Percentiles rank a stretch among this genome's conserved stretches.
phyloP scores from a whole-genome alignment of 2,888 invertebrate species.

The Luperina testacea region DNA sequence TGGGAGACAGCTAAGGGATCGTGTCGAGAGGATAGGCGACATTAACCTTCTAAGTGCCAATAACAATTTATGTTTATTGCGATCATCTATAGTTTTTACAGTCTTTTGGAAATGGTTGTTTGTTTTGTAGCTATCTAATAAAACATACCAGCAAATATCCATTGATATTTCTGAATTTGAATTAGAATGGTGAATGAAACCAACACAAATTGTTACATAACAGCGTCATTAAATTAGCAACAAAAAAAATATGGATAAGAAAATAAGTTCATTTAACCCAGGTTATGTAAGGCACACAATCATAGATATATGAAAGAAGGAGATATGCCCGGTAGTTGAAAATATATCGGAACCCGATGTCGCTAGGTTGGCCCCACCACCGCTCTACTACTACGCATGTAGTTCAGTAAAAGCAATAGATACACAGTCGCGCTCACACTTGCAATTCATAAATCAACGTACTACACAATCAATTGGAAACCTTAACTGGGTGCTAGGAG shows the following conservation, averaged over 20 bases:
- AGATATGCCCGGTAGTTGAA: too few relatives aligned
- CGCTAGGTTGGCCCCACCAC: too few relatives aligned
- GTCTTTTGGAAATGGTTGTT: conserved; percentile 8
- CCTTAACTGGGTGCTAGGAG: too few relatives aligned
- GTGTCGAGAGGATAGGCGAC: conserved; percentile 3
- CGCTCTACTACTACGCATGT: too few relatives aligned
- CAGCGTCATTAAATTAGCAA: not conserved
- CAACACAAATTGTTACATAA: not conserved
- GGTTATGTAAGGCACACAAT: too few relatives aligned
- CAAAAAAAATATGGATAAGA: not conserved
- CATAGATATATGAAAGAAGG: too few relatives aligned
- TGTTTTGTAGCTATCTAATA: conserved; percentile 15
- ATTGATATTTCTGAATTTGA: not conserved
- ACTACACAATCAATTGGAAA: too few relatives aligned
- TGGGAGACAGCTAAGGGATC: not conserved
- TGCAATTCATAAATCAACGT: too few relatives aligned
- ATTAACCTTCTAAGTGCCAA: conserved; percentile 17
- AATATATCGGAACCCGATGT: too few relatives aligned
- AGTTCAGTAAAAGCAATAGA: too few relatives aligned
- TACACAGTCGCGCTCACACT: too few relatives aligned
- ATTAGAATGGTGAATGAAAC: not conserved
- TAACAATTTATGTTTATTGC: conserved; percentile 39
- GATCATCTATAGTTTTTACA: conserved; percentile 20
- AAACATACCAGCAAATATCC: not conserved
- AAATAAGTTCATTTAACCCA: too few relatives aligned